phyloP scores from a whole-genome alignment of 2,797 vertebrate species.

The Liparis tanakae region DNA sequence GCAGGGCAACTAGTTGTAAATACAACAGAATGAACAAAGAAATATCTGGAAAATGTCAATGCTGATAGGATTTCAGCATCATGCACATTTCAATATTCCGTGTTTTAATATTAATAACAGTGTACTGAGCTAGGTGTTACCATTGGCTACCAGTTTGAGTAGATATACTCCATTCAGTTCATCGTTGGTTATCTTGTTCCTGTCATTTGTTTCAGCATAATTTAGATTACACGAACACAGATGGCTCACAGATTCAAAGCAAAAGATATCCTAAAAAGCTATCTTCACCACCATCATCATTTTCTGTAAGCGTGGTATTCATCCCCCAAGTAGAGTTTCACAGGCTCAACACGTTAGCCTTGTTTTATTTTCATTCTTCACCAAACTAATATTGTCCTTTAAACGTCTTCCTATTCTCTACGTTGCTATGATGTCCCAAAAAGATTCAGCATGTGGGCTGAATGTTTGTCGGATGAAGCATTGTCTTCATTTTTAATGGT shows the following conservation, averaged over 20 bases:
- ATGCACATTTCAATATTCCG: no score
- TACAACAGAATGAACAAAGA: background rate
- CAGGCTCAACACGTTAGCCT: background rate
- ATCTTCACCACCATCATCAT: background rate
- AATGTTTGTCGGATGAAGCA: constrained; percentile 21
- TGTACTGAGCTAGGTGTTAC: background rate
- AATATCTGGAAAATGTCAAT: no score
- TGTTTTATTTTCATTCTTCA: constrained; percentile 12
- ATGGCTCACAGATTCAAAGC: background rate
- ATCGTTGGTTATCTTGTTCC: background rate
- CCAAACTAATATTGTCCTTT: constrained; percentile 4
- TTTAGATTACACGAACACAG: background rate
- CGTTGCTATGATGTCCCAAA: constrained; percentile 13
- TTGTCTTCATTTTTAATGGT: constrained; percentile 49
- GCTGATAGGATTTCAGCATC: no score
- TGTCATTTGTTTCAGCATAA: background rate
- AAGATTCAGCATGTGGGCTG: constrained; percentile 35
- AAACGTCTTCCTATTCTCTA: constrained; percentile 5
- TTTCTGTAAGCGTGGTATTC: background rate
- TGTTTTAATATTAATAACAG: no score
- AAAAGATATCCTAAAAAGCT: constrained; percentile 3
- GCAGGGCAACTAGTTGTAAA: background rate
- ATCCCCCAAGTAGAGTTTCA: background rate
- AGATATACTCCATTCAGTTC: background rate
- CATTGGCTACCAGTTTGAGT: background rate